A percentile compares a stretch with the other conserved stretches of the same genome.
These are phyloP conservation scores for Halcyon badia DNA, from an alignment of 2,797 vertebrate genomes.

Conservation along the genomic window DNA sequence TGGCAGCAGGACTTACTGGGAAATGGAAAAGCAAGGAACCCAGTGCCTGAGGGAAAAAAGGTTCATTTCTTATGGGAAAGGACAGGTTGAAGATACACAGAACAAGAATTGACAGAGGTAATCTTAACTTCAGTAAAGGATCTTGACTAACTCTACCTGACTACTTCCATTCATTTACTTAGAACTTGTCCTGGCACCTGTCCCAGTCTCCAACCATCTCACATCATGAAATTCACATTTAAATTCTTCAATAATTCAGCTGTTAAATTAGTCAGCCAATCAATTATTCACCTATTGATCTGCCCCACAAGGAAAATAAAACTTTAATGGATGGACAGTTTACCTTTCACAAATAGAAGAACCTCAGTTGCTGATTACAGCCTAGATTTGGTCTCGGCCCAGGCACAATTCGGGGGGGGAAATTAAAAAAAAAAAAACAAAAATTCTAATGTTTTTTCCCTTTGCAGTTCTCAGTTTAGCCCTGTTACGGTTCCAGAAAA, in stretches of 20 bases:
- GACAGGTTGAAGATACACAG: neutral
- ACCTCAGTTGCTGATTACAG: neutral
- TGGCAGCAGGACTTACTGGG: neutral
- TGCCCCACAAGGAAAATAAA: slow-evolving; percentile 28
- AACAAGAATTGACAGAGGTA: neutral
- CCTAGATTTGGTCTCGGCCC: neutral
- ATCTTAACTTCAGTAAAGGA: neutral
- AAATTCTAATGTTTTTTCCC: neutral
- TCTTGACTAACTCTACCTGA: neutral
- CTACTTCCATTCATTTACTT: neutral
- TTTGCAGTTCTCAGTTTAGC: neutral
- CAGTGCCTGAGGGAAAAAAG: neutral
- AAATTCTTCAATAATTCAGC: slow-evolving; percentile 53
- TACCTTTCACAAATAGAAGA: slow-evolving; percentile 18
- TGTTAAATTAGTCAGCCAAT: slow-evolving; percentile 20
- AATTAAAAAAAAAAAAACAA: too few relatives aligned
- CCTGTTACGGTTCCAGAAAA: neutral
- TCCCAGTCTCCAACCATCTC: neutral
- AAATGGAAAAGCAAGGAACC: neutral
- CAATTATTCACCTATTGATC: slow-evolving; percentile 55
- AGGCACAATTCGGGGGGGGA: neutral
- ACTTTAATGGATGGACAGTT: neutral
- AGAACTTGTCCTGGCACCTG: neutral
- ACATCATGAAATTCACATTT: slow-evolving; percentile 14
- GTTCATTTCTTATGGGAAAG: neutral